These are phyloP conservation scores for Acrocyrtus sp. DNA, from an alignment of 2,888 invertebrate genomes.

Conservation along the genomic window DNA sequence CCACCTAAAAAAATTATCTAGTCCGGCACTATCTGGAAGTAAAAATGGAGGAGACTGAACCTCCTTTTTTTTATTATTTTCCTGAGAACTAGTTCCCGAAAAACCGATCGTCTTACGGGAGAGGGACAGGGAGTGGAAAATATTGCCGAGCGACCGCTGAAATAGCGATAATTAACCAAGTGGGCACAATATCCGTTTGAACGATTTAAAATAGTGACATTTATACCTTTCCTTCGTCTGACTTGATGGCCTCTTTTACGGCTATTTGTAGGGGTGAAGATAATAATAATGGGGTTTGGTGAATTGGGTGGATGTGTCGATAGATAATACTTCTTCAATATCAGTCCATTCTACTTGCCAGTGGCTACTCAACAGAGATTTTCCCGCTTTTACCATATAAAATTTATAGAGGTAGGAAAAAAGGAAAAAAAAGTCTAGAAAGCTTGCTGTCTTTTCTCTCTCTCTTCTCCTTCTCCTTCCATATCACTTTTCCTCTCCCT, in stretches of 20 bases:
- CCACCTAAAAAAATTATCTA: too few species aligned
- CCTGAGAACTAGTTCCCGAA: too few species aligned
- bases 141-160: too few species aligned
- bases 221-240: slow-evolving; percentile 45
- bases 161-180: slow-evolving; percentile 49
- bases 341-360: slow-evolving; percentile 63
- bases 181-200: slow-evolving; percentile 35
- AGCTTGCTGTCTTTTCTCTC: slow-evolving; percentile 9
- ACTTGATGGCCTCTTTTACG: slow-evolving; percentile 50
- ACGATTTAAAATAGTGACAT: slow-evolving; percentile 46
- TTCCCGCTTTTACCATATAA: slow-evolving; percentile 15
- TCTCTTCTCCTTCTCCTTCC: not conserved
- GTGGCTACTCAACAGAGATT: slow-evolving; percentile 54
- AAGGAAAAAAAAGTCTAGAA: not conserved
- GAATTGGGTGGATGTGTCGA: slow-evolving; percentile 63
- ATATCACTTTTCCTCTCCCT: too few species aligned
- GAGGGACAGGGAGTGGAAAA: too few species aligned
- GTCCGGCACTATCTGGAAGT: too few species aligned
- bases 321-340: slow-evolving; percentile 63
- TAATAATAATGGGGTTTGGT: slow-evolving; percentile 63
- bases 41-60: too few species aligned
- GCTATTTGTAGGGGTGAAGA: slow-evolving; percentile 60
- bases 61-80: too few species aligned
- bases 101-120: too few species aligned
- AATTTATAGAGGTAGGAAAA: not conserved